These are phyloP conservation scores for Orthosia incerta DNA, from an alignment of 2,888 invertebrate species.

Conservation along the genomic window DNA sequence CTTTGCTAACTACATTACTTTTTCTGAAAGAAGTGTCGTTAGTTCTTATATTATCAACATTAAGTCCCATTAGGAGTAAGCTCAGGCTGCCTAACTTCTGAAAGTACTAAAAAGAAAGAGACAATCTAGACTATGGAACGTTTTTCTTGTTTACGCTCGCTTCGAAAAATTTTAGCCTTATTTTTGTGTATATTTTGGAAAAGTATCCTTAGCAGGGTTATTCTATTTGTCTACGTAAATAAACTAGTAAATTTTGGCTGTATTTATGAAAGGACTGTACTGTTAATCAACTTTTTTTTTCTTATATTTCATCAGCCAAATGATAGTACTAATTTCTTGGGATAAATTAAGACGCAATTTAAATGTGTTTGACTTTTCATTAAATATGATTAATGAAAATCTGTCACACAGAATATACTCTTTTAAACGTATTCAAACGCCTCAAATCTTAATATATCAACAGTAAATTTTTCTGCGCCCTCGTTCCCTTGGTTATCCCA, in stretches of 20 bases:
- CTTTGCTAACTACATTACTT: conserved; percentile 42
- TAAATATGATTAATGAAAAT: conserved; percentile 19
- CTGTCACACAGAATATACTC: not conserved
- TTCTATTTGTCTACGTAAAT: not conserved
- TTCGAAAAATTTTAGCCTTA: conserved; percentile 19
- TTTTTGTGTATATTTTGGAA: conserved; percentile 38
- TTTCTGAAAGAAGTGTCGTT: conserved; percentile 51
- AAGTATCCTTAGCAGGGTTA: conserved; percentile 6
- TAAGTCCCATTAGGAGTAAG: conserved; percentile 24
- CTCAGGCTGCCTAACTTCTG: conserved; percentile 36
- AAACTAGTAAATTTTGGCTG: conserved; percentile 3
- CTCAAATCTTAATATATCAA: conserved; percentile 11
- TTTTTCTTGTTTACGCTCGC: conserved; percentile 31
- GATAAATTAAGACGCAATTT: not conserved
- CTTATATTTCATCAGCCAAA: not conserved
- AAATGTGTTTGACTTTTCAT: conserved; percentile 1
- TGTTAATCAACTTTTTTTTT: not conserved
- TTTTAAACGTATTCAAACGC: conserved; percentile 1
- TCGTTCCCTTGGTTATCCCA: too few species aligned
- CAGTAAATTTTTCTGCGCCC: too few species aligned
- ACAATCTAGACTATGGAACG: conserved; percentile 11
- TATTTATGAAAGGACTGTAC: not conserved
- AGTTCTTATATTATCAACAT: conserved; percentile 51
- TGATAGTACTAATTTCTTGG: not conserved
- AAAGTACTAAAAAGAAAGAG: conserved; percentile 47